Conservation (phyloP, 2,888 invertebrate genomes). For the Caradrina kadenii region DNA sequence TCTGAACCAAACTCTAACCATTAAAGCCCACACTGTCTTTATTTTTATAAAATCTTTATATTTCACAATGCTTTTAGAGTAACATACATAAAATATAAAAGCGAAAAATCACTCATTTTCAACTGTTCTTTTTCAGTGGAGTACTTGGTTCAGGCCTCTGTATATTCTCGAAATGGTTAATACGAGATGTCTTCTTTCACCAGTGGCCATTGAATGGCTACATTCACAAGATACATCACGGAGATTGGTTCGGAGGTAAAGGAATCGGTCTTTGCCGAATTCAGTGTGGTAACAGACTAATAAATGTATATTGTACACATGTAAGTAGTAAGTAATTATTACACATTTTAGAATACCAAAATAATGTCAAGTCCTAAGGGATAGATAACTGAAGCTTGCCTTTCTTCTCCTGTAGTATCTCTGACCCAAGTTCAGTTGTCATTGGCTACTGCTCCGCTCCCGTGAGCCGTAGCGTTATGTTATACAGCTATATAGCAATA, state of each 20-base stretch:
- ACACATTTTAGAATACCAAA: background rate
- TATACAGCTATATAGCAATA: no score
- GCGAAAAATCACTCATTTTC: no score
- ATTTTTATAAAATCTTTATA: no score
- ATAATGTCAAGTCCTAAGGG: background rate
- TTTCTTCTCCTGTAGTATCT: no score
- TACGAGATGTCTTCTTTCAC: conserved; percentile 97
- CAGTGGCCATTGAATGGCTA: conserved; percentile 99
- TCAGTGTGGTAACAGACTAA: conserved; percentile 91
- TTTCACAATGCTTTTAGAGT: no score
- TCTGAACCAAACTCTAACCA: no score
- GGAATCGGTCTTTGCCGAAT: conserved; percentile 96
- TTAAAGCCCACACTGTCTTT: no score
- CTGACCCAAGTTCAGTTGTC: no score
- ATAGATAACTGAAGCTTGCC: background rate
- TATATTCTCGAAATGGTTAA: conserved; percentile 95
- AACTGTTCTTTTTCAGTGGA: conserved; percentile 91
- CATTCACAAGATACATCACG: conserved; percentile 98
- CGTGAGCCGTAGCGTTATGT: no score
- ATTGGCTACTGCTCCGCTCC: no score
- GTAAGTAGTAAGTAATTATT: conserved; percentile 89
- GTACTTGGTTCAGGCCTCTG: conserved; percentile 97
- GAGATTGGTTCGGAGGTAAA: conserved; percentile 99
- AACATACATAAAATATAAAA: background rate
- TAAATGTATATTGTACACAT: conserved; percentile 98